A percentile compares a stretch with the other conserved stretches of the same genome.
Evolutionary conservation across 2,113 vertebrate genomes (phyloP).

Genomic region (Pholis gunnellus): DNA sequence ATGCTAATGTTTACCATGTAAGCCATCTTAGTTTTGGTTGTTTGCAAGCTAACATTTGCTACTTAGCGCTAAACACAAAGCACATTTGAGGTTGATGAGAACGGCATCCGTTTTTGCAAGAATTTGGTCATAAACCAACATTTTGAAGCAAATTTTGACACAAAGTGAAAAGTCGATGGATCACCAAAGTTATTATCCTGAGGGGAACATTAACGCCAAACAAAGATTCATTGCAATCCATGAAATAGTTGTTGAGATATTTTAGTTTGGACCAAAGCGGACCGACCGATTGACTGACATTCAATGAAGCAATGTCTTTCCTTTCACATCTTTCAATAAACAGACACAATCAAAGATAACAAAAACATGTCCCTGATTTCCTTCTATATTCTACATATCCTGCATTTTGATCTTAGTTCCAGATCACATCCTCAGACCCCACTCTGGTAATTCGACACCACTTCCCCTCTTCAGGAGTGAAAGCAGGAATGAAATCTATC

Average conservation of each 20-base stretch:
- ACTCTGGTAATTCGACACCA: conserved; percentile 66
- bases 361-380: neutral
- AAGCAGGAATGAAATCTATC: conserved; percentile 79
- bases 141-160: no score
- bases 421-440: conserved; percentile 54
- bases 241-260: neutral
- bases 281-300: neutral
- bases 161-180: neutral
- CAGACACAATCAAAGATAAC: neutral
- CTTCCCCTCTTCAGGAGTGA: conserved; percentile 70
- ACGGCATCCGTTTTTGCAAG: neutral
- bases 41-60: neutral
- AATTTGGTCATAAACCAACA: neutral
- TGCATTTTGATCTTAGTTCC: conserved; percentile 60
- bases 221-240: neutral
- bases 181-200: neutral
- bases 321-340: neutral
- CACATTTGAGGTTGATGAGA: neutral
- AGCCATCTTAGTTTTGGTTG: neutral
- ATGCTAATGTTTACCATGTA: neutral
- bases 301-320: neutral
- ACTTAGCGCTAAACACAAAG: neutral
- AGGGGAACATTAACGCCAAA: no score
- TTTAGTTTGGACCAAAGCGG: neutral
- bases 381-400: conserved; percentile 20